These are phyloP conservation scores for Blastobasis adustella DNA, from an alignment of 2,888 invertebrate genomes.

Conservation along the genomic window DNA sequence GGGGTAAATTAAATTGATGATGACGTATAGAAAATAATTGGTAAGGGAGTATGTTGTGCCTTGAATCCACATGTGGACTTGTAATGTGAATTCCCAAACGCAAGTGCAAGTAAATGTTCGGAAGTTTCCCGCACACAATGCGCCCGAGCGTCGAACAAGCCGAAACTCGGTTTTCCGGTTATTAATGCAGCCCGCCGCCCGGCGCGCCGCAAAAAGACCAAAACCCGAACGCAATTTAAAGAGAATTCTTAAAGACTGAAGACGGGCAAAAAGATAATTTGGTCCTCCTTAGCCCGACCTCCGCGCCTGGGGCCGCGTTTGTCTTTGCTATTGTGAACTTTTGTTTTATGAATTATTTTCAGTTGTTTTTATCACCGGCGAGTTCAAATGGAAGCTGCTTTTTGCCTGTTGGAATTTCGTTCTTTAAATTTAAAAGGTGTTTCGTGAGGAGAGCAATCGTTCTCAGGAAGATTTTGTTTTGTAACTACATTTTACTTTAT, in stretches of 20 bases:
- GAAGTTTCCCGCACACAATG: no score
- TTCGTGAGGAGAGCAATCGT: no score
- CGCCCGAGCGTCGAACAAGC: background rate
- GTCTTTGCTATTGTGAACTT: slow-evolving; percentile 71
- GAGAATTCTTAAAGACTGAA: slow-evolving; percentile 70
- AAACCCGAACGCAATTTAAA: slow-evolving; percentile 70
- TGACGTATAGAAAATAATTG: no score
- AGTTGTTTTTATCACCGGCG: slow-evolving; percentile 61
- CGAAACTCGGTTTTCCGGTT: slow-evolving; percentile 25
- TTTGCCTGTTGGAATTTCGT: background rate
- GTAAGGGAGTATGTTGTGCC: no score
- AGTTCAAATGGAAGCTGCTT: slow-evolving; percentile 44
- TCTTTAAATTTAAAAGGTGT: background rate
- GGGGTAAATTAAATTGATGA: no score
- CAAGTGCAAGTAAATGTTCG: no score
- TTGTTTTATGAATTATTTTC: slow-evolving; percentile 71
- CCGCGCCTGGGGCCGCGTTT: slow-evolving; percentile 51
- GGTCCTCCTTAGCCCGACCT: slow-evolving; percentile 28
- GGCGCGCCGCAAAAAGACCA: slow-evolving; percentile 54
- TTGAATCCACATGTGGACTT: no score
- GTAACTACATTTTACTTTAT: no score
- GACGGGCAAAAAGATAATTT: slow-evolving; percentile 69
- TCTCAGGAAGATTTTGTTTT: no score
- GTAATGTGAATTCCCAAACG: no score
- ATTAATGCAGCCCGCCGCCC: slow-evolving; percentile 57